Evolutionary conservation across 2,888 invertebrate species (phyloP).

Genomic region (Anthrax anthrax): DNA sequence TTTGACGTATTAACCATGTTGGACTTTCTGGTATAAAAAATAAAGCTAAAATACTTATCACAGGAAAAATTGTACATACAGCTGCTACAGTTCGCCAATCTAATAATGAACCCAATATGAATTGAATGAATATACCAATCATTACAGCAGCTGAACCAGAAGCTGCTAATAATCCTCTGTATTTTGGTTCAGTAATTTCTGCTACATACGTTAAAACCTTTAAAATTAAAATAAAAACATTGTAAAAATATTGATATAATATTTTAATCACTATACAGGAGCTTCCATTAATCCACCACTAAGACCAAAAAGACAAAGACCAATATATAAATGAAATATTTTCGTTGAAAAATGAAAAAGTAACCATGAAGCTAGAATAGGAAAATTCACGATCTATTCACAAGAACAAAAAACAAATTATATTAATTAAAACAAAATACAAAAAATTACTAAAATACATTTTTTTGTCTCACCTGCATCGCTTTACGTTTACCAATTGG

Average conservation of each 20-base stretch:
- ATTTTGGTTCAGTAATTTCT: slow-evolving; percentile 66
- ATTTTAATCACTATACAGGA: no score
- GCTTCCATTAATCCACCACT: slow-evolving; percentile 69
- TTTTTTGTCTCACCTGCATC: slow-evolving; percentile 43
- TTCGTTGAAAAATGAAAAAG: slow-evolving; percentile 50
- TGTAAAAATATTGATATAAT: slow-evolving; percentile 12
- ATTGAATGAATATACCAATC: slow-evolving; percentile 59
- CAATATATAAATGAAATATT: slow-evolving; percentile 50
- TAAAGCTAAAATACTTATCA: slow-evolving; percentile 46
- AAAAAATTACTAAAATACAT: not conserved
- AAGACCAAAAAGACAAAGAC: slow-evolving; percentile 56
- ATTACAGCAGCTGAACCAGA: slow-evolving; percentile 64
- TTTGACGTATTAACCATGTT: slow-evolving; percentile 59
- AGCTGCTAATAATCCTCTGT: slow-evolving; percentile 59
- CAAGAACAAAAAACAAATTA: not conserved
- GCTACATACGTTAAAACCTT: slow-evolving; percentile 67
- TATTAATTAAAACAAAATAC: not conserved
- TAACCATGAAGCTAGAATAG: slow-evolving; percentile 62
- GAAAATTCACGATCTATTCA: slow-evolving; percentile 45
- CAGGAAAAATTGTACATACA: slow-evolving; percentile 49
- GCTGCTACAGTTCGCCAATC: slow-evolving; percentile 59
- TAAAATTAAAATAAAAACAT: no score
- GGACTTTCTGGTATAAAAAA: slow-evolving; percentile 70
- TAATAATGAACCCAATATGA: slow-evolving; percentile 54
- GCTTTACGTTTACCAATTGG: slow-evolving; percentile 55